Evolutionary conservation across 2,113 vertebrate genomes (phyloP).

Genomic region (Suricata suricatta): DNA sequence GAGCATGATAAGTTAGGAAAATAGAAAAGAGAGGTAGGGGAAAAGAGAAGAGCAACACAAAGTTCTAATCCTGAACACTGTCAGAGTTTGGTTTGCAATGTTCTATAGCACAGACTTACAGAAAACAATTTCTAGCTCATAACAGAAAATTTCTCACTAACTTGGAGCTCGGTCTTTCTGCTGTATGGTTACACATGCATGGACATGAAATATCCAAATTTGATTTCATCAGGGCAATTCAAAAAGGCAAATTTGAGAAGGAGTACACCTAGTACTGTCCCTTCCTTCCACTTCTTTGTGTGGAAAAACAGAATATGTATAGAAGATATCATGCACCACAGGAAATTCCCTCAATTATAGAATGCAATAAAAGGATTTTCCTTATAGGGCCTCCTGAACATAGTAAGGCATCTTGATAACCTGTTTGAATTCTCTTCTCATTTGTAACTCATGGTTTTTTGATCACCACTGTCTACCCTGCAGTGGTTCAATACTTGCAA

Average conservation of each 20-base stretch:
- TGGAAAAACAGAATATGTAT: background rate
- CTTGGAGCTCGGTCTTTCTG: background rate
- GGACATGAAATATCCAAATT: conserved; percentile 17
- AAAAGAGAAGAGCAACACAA: background rate
- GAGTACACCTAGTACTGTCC: background rate
- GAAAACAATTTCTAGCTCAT: background rate
- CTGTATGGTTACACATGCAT: background rate
- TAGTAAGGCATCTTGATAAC: conserved; percentile 39
- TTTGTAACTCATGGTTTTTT: conserved; percentile 34
- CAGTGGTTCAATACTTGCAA: conserved; percentile 7
- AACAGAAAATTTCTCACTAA: background rate
- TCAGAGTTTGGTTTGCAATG: background rate
- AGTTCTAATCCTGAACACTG: background rate
- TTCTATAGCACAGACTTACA: background rate
- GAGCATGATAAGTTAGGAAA: background rate
- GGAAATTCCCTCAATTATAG: background rate
- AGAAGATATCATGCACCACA: background rate
- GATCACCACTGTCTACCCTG: conserved; percentile 23
- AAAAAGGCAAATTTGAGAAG: background rate
- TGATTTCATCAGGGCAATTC: conserved; percentile 23
- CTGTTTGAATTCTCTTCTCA: conserved; percentile 29
- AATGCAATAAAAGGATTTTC: conserved; percentile 35
- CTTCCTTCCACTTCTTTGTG: background rate
- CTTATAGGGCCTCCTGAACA: background rate
- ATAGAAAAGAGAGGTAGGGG: background rate